A percentile compares a stretch with the other conserved stretches of the same genome.
Conservation (phyloP, 2,888 invertebrate genomes). For the Philereme transversata region DNA sequence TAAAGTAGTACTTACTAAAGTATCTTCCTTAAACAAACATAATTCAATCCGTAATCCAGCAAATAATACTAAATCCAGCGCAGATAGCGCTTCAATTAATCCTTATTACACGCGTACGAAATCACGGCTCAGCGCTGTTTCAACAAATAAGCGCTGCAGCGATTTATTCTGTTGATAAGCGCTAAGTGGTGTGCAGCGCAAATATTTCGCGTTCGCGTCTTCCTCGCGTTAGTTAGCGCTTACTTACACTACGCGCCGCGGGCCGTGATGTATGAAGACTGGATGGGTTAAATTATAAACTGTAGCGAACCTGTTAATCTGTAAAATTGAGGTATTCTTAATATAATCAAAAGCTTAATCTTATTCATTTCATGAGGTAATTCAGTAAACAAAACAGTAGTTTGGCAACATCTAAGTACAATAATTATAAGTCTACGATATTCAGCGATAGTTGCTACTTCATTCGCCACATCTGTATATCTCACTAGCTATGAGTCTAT, state of each 20-base stretch:
- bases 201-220: constrained; percentile 70
- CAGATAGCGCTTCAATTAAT: constrained; percentile 47
- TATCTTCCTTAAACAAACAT: constrained; percentile 22
- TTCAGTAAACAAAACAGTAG: too few relatives aligned
- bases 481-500: too few relatives aligned
- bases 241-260: constrained; percentile 55
- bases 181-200: constrained; percentile 69
- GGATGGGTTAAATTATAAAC: constrained; percentile 12
- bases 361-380: too few relatives aligned
- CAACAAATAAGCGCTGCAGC: constrained; percentile 58
- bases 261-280: constrained; percentile 44
- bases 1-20: constrained; percentile 9
- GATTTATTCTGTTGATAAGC: constrained; percentile 60
- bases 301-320: constrained; percentile 1
- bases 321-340: too few relatives aligned
- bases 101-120: constrained; percentile 46
- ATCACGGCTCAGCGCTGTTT: constrained; percentile 41
- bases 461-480: too few relatives aligned
- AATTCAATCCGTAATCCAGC: constrained; percentile 23
- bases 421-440: too few relatives aligned
- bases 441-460: too few relatives aligned
- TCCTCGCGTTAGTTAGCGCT: constrained; percentile 75
- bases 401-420: too few relatives aligned
- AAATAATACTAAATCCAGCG: constrained; percentile 34
- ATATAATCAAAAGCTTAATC: too few relatives aligned